These are phyloP conservation scores for Pseudorasbora parva DNA, from an alignment of 2,113 vertebrate genomes.

Conservation along the genomic window DNA sequence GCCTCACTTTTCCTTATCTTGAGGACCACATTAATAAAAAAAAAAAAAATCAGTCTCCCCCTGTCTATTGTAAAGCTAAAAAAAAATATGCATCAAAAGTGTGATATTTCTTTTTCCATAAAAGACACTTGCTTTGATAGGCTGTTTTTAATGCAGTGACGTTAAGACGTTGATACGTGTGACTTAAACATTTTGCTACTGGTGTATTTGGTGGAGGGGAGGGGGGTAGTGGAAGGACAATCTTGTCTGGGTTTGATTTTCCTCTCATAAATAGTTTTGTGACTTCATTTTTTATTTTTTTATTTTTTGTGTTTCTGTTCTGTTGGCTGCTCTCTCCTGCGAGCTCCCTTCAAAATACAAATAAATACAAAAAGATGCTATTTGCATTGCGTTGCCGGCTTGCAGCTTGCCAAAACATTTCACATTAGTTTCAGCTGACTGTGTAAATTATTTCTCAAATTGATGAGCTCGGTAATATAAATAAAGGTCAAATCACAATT, in stretches of 20 bases:
- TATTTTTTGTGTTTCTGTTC: constrained; percentile 68
- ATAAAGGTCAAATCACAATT: constrained; percentile 79
- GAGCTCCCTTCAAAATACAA: constrained; percentile 66
- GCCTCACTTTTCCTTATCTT: too few species aligned
- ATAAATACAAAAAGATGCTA: constrained; percentile 68
- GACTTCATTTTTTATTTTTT: constrained; percentile 73
- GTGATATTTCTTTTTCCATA: background rate
- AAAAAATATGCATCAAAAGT: background rate
- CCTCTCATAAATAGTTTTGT: constrained; percentile 12
- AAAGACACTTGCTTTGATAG: background rate
- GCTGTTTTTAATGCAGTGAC: background rate
- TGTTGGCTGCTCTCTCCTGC: constrained; percentile 64
- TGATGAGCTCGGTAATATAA: constrained; percentile 78
- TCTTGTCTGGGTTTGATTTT: background rate
- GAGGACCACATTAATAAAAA: too few species aligned
- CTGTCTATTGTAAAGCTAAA: background rate
- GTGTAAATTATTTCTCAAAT: constrained; percentile 78
- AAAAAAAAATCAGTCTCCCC: too few species aligned
- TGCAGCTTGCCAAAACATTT: constrained; percentile 72
- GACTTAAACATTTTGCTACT: background rate
- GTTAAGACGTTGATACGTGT: background rate
- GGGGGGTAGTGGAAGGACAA: background rate
- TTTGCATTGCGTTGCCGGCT: constrained; percentile 73
- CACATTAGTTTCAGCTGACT: constrained; percentile 75
- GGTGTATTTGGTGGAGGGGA: background rate